Base-by-base conservation (phyloP, 2,888 invertebrate species). In the Chrysolina haemoptera region DNA sequence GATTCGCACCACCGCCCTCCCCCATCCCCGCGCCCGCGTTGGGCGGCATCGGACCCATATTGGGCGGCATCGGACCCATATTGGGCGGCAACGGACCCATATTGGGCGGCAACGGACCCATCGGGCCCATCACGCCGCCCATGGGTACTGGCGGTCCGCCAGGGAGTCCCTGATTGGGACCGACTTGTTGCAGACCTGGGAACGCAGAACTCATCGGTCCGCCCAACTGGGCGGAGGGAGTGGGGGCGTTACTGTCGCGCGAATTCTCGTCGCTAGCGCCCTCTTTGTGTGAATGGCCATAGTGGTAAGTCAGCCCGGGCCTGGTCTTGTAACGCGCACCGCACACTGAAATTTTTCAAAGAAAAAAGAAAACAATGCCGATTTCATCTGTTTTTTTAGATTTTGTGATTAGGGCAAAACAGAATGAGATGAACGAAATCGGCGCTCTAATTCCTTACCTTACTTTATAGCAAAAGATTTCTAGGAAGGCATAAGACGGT, bases 271-370 rank as follows among this genome's bases (percentile, higher is more conserved):
- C 88, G 83, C 87, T 88, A 85, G 85, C 89, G 78, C 90, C 89
- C 85, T 91, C 91, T 88, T 91, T 91, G 92, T 96, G 96, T 86
- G 95, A 95, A 91, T 97, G 97, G 86, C 94, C 94, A 92, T 95
- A 96, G 92, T 98, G 98, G 91, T 98, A 98, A 84, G 96, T 96
- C 87, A 98, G 92, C 82, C 98, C 98, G 82, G 98, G 97, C 82
- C 97, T 93, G 80, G 97, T 97, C 92, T 98, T 98, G 94, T 98
- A 98, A 87, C 97, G 94, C 85, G 96, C 96, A 88, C 96, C 95
- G 92, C 98, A 98, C 88, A 96, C 96, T 96, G 93, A 89, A 92
- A 88, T 78, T 76, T 74, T 73, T 62, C 63, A 78, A 78, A 76
- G 64, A 80, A 79, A 79, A 76, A 79, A 74, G 78, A 75, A 78